These are phyloP conservation scores for Acrocephalus kingi DNA, from an alignment of 2,113 vertebrate genomes.

Conservation along the genomic window DNA sequence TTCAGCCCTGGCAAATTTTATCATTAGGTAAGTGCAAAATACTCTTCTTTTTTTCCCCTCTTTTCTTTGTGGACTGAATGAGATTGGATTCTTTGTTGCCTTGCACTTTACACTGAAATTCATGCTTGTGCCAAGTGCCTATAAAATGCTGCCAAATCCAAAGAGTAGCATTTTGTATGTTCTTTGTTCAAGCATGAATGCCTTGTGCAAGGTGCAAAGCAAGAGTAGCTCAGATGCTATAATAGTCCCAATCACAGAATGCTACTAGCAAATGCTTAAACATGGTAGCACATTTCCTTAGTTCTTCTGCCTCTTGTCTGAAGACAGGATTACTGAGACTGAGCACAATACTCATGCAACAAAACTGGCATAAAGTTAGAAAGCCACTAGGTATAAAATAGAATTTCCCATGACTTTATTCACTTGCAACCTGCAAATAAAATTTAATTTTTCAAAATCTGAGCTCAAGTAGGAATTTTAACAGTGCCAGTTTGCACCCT, in stretches of 20 bases:
- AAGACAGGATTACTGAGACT: not conserved
- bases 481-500: not conserved
- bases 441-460: not conserved
- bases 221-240: not conserved
- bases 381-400: not conserved
- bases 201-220: constrained; percentile 42
- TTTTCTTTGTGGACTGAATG: constrained; percentile 18
- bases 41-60: not conserved
- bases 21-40: constrained; percentile 35
- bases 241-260: not conserved
- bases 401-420: not conserved
- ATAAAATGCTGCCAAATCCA: not conserved
- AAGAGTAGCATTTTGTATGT: constrained; percentile 20
- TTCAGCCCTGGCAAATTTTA: constrained; percentile 11
- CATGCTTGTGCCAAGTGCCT: constrained; percentile 9
- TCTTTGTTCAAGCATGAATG: constrained; percentile 47
- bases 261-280: not conserved
- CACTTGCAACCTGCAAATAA: not conserved
- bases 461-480: not conserved
- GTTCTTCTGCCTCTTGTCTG: constrained; percentile 2
- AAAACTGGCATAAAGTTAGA: not conserved
- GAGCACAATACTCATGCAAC: not conserved
- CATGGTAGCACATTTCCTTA: not conserved
- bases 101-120: constrained; percentile 24
- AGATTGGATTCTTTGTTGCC: constrained; percentile 36